Evolutionary conservation across 1,140 invertebrate species (phyloP), one percentile per base, ranked within the genome.

Genomic region (Chionoecetes opilio): DNA sequence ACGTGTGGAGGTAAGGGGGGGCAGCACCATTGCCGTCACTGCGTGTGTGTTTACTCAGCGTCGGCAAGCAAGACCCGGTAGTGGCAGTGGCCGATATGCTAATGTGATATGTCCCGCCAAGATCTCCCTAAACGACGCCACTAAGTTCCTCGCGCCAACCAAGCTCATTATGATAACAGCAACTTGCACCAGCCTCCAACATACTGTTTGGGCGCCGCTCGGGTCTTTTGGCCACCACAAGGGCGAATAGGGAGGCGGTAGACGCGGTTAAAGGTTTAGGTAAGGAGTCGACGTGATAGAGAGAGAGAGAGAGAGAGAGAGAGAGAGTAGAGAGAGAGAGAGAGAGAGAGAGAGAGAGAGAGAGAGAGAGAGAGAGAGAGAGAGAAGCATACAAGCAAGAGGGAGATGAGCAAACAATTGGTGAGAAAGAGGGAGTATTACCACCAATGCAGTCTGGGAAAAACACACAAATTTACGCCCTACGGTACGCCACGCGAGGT

Each of bases 91-190:
- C 89, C 89, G 89, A 91, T 91, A 91, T 91, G 89, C 89, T 91
- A 91, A 91, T 91, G 89, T 38, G 89, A 91, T 91, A 91, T 91
- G 89, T 91, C 89, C 89, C 89, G 89, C 46, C 46, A 32, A 91
- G 89, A 91, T 91, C 89, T 91, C 46, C 89, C 89, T 91, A 91
- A 91, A 91, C 89, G 89, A 91, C 46, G 89, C 89, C 89, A 75
- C 89, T 91, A 91, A 91, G 89, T 91, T 91, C 89, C 89, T 91
- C 29, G 46, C 89, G 63, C 89, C 89, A 17, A 91, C 89, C 89
- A 91, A 91, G 63, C 89, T 91, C 89, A 91, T 91, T 91, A 91
- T 91, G 89, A 91, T 91, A 91, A 91, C 84, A 86, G 35, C 89
- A 91, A 34, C 89, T 75, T 75, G 31, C 63, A 75, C 29, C 89